Evolutionary conservation across 2,888 invertebrate genomes (phyloP).

Genomic region (Cantharis flavilabris): DNA sequence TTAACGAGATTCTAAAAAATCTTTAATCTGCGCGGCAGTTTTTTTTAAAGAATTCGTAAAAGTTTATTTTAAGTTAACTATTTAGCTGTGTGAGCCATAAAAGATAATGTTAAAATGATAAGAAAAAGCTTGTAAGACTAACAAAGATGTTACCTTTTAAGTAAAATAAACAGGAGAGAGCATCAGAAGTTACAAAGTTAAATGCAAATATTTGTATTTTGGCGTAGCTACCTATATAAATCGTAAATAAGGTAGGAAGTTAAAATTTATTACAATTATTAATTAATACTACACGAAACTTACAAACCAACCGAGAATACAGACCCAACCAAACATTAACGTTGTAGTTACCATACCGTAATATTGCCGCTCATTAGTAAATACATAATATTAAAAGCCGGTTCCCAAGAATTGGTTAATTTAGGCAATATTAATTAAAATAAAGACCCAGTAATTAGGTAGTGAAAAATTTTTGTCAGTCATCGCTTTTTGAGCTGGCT

Average conservation of each 20-base stretch:
- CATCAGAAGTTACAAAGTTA: neutral
- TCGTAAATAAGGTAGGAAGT: neutral
- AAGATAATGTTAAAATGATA: neutral
- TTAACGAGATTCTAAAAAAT: too few species aligned
- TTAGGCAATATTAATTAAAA: neutral
- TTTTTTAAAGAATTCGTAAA: neutral
- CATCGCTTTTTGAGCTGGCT: neutral
- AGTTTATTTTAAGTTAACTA: neutral
- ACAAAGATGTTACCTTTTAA: neutral
- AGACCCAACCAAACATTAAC: neutral
- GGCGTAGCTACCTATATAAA: neutral
- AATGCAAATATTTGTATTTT: neutral
- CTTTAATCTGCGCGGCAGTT: too few species aligned
- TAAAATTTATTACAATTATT: neutral
- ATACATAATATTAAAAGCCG: neutral
- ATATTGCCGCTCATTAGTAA: neutral
- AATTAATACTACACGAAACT: neutral
- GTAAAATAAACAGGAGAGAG: neutral
- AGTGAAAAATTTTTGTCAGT: neutral
- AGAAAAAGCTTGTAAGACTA: neutral
- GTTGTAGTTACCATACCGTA: neutral
- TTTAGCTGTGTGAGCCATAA: neutral
- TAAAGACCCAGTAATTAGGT: neutral
- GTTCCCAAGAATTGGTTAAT: neutral
- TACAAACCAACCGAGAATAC: slow-evolving; percentile 1